These are phyloP conservation scores for Xenopus laevis DNA, from an alignment of 2,113 vertebrate genomes.

Conservation along the genomic window DNA sequence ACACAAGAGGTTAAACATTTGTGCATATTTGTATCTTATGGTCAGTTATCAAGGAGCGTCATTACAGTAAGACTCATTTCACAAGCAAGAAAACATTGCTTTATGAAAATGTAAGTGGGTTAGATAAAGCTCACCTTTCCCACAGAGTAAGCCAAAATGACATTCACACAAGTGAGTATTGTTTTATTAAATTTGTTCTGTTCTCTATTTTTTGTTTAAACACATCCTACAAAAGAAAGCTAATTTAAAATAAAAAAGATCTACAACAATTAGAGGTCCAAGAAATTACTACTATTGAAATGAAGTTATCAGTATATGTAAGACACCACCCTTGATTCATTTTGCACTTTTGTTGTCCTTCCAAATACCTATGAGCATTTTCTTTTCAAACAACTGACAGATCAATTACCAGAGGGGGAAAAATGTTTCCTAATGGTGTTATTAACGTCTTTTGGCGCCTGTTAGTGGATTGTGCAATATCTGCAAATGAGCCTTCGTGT, in stretches of 20 bases:
- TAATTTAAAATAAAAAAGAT: constrained; percentile 28
- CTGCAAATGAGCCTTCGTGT: constrained; percentile 34
- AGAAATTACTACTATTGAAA: neutral
- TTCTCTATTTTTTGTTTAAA: constrained; percentile 7
- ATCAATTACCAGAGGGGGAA: constrained; percentile 35
- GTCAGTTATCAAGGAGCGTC: too few relatives aligned
- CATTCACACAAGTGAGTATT: neutral
- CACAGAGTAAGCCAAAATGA: constrained; percentile 14
- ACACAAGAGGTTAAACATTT: too few relatives aligned
- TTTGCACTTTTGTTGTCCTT: constrained; percentile 16
- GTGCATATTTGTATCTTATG: too few relatives aligned
- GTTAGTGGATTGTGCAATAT: constrained; percentile 14
- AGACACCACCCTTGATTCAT: constrained; percentile 26
- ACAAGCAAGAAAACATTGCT: too few relatives aligned
- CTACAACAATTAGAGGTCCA: constrained; percentile 11
- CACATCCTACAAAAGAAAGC: constrained; percentile 25
- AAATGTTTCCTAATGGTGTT: constrained; percentile 34
- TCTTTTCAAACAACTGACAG: neutral
- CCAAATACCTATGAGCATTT: constrained; percentile 35
- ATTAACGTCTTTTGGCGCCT: constrained; percentile 31
- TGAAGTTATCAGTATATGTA: constrained; percentile 10
- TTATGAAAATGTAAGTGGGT: too few relatives aligned
- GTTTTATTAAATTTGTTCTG: constrained; percentile 17
- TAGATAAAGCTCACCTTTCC: neutral
- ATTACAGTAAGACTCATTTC: too few relatives aligned